Conservation (phyloP, 2,113 vertebrate species). For the Clarias gariepinus region DNA sequence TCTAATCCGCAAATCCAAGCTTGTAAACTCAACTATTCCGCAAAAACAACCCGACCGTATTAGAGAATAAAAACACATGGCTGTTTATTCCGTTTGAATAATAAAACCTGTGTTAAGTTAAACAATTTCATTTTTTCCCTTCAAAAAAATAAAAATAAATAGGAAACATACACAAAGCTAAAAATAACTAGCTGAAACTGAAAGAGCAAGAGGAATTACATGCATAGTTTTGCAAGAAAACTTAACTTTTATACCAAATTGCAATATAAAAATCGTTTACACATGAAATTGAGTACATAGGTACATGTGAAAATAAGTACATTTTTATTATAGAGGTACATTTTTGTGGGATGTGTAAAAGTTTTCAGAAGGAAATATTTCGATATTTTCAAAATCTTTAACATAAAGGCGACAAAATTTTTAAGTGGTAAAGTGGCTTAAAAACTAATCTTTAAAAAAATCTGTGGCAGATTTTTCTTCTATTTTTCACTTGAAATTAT, state of each 20-base stretch:
- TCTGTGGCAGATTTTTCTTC: not conserved
- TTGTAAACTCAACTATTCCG: slow-evolving; percentile 44
- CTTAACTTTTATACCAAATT: not conserved
- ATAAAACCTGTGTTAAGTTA: not conserved
- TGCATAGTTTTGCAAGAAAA: too few relatives aligned
- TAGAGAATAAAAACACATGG: not conserved
- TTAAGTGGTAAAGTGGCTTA: not conserved
- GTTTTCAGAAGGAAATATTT: not conserved
- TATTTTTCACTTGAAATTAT: not conserved
- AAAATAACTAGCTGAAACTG: not conserved
- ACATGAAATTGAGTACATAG: too few relatives aligned
- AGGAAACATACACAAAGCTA: not conserved
- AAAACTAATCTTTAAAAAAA: not conserved
- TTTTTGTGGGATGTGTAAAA: not conserved
- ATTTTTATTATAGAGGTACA: not conserved
- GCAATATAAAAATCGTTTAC: not conserved
- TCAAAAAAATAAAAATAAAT: not conserved
- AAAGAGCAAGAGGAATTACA: not conserved
- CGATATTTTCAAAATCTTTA: not conserved
- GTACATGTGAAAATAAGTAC: not conserved
- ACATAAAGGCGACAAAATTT: not conserved
- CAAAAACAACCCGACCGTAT: slow-evolving; percentile 25
- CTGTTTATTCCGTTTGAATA: not conserved
- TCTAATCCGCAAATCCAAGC: slow-evolving; percentile 45
- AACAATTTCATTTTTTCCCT: not conserved